Base-by-base conservation (phyloP, 2,888 invertebrate genomes). In the Pharmacophagus antenor region DNA sequence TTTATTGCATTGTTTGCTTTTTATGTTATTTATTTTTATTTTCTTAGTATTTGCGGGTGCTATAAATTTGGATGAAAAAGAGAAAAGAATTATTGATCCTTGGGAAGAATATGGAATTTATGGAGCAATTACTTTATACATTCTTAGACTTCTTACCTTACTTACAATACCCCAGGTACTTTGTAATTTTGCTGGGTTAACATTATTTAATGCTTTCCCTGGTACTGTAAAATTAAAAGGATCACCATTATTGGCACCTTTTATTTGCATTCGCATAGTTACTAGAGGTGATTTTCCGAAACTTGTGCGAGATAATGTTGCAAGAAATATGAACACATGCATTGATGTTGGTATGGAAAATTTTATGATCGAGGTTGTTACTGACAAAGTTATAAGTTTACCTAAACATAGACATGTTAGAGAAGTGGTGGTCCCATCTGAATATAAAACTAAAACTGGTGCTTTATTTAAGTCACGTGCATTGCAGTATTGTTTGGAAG, bases 391-490 rank as follows among this genome's bases (percentile, higher is more conserved):
- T 8, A 92, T 97, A 25, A 94, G 94, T 69, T 83, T 97, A 67
- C 92, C 94, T n/a, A 92, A 94, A 62, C 95, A 96, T 82, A 93
- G 95, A 56, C 92, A 97, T 68, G 93, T 97, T 7, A 92, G 97
- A 63, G 97, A 97, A 84, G 94, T 98, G 41, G 96, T 98, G 21
- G 98, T 99, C 23, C 98, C 98, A 55, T 85, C 94, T 15, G 93
- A 93, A 58, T 98, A 98, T 78, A 94, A 94, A 72, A 97, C 98
- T 31, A 96, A 96, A 83, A 95, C 95, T 56, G 98, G 98, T 58
- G 98, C 98, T 55, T 88, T 98, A 60, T 99, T 98, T 80, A 99
- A 99, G 84, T 96, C 98, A 0, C 92, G 98, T 68, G 99, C 99
- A 21, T 88, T 99, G 56, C 99, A 99, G 80, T 99, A 98, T 83